These are phyloP conservation scores for Malurus elegans DNA, from an alignment of 2,113 vertebrate species.

Conservation along the genomic window DNA sequence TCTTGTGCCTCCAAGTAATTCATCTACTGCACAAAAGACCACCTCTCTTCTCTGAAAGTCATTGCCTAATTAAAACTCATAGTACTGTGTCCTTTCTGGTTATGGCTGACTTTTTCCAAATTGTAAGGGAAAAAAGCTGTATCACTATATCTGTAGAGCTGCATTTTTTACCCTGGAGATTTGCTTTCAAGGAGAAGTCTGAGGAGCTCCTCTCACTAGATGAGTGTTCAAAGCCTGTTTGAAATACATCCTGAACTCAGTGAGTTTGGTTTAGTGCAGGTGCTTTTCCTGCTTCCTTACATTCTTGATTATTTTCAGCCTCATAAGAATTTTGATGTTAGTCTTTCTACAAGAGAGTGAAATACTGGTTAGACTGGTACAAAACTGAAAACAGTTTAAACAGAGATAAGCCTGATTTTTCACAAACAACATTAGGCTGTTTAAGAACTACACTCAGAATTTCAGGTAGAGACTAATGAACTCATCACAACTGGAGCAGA, in stretches of 20 bases:
- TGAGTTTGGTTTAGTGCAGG: not conserved
- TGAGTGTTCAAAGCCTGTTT: not conserved
- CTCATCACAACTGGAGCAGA: conserved; percentile 7
- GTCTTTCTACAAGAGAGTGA: not conserved
- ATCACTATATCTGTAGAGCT: not conserved
- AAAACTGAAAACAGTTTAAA: not conserved
- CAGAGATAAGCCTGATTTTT: not conserved
- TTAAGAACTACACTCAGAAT: not conserved
- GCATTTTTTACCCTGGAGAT: not conserved
- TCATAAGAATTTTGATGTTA: not conserved
- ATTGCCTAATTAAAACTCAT: not conserved
- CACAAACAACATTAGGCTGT: not conserved
- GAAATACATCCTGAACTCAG: not conserved
- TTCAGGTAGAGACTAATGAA: conserved; percentile 17
- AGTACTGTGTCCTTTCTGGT: not conserved
- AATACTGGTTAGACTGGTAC: not conserved
- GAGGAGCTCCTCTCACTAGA: not conserved
- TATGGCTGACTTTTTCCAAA: not conserved
- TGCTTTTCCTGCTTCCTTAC: not conserved
- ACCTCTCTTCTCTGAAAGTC: not conserved
- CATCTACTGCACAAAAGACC: not conserved
- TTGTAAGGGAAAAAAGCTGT: not conserved
- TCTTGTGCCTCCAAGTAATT: not conserved
- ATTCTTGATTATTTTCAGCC: not conserved
- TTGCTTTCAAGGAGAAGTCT: not conserved